phyloP scores from a whole-genome alignment of 2,797 vertebrate species.

The Sebastes alutus region DNA sequence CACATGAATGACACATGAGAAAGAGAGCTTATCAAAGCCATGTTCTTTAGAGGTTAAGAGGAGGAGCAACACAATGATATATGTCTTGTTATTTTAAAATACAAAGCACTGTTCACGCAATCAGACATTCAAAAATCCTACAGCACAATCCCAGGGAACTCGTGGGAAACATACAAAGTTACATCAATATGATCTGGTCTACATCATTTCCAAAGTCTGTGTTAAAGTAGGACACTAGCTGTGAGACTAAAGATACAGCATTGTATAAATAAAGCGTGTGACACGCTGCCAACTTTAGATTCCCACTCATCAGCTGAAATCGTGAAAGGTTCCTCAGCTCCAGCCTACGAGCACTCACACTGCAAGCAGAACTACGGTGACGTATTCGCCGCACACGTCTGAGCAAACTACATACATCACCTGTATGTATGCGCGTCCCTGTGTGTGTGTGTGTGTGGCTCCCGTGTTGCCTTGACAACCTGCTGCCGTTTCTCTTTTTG shows the following conservation, averaged over 20 bases:
- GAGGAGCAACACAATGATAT: constrained; percentile 16
- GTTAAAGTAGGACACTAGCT: constrained; percentile 51
- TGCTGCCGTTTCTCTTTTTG: constrained; percentile 63
- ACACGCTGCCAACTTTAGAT: constrained; percentile 49
- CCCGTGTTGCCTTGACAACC: constrained; percentile 77
- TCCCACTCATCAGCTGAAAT: constrained; percentile 62
- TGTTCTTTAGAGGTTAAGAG: constrained; percentile 26
- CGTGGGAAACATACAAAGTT: constrained; percentile 3
- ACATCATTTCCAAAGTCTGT: constrained; percentile 19
- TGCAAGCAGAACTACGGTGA: constrained; percentile 56
- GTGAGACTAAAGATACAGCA: constrained; percentile 35
- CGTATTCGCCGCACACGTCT: constrained; percentile 36
- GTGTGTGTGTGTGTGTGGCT: constrained; percentile 27
- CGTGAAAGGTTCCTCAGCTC: constrained; percentile 68
- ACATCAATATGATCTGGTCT: background rate
- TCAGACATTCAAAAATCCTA: background rate
- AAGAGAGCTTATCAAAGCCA: constrained; percentile 37
- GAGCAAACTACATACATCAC: constrained; percentile 44
- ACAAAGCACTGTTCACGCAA: background rate
- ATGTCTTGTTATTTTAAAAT: constrained; percentile 27
- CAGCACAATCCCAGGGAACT: background rate
- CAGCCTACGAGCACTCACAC: constrained; percentile 52
- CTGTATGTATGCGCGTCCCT: constrained; percentile 16
- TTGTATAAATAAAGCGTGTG: constrained; percentile 56
- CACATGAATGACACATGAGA: constrained; percentile 58